A percentile compares a stretch with the other conserved stretches of the same genome.
phyloP scores from a whole-genome alignment of 2,797 vertebrate genomes.

The Paramormyrops hopkinsi region DNA sequence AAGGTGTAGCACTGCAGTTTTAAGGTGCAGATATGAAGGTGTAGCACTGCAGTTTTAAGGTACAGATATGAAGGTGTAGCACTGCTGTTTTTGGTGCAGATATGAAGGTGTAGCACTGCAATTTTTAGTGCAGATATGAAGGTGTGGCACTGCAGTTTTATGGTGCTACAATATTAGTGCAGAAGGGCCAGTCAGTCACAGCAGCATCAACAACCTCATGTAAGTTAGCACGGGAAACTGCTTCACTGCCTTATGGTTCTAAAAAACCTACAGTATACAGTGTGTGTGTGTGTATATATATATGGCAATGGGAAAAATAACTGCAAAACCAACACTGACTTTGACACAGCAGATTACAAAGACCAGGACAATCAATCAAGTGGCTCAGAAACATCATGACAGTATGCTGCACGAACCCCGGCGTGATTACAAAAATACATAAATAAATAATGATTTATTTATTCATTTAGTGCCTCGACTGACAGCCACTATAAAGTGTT shows the following conservation, averaged over 20 bases:
- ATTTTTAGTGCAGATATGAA: no score
- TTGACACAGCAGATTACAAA: neutral
- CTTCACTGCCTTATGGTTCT: neutral
- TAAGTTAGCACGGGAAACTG: neutral
- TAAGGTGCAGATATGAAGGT: no score
- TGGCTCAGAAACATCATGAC: neutral
- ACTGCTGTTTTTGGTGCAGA: no score
- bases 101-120: no score
- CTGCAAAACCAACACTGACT: neutral
- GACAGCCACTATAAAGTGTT: neutral
- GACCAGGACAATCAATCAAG: neutral
- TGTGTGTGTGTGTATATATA: no score
- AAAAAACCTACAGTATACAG: neutral
- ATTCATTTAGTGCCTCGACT: neutral
- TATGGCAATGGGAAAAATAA: neutral
- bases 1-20: no score
- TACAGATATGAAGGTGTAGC: no score
- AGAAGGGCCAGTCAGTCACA: neutral
- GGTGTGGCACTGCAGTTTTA: no score
- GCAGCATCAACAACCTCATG: neutral
- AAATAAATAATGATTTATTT: neutral
- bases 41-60: no score
- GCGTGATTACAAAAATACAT: neutral
- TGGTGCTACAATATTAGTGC: neutral
- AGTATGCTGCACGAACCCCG: neutral